A percentile compares a stretch with the other conserved stretches of the same genome.
Conservation (phyloP, 2,888 invertebrate species). For the Tholera decimalis region DNA sequence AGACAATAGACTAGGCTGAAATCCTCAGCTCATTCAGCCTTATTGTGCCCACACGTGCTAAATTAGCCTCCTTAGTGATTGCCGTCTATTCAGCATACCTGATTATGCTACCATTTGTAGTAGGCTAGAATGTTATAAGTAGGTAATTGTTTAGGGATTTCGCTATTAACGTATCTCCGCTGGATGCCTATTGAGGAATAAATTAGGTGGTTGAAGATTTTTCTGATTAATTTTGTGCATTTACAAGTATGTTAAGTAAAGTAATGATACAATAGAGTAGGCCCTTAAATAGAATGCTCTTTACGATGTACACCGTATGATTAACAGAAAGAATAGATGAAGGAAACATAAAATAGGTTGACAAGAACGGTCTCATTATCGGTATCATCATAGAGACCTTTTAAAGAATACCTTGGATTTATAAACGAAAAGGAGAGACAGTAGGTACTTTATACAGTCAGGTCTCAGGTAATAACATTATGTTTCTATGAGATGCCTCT, state of each 20-base stretch:
- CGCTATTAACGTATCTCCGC: neutral
- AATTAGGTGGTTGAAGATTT: conserved; percentile 9
- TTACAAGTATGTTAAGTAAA: neutral
- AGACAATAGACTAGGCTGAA: conserved; percentile 40
- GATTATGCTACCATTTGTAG: conserved; percentile 35
- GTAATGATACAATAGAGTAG: too few relatives aligned
- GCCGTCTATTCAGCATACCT: conserved; percentile 17
- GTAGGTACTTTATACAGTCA: too few relatives aligned
- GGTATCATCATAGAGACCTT: too few relatives aligned
- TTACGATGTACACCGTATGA: too few relatives aligned
- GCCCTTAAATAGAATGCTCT: too few relatives aligned
- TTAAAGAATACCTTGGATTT: neutral
- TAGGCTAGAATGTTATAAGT: neutral
- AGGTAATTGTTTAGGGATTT: neutral
- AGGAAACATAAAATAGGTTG: too few relatives aligned
- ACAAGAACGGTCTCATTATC: too few relatives aligned
- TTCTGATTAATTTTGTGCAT: neutral
- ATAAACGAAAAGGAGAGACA: neutral
- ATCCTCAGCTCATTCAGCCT: conserved; percentile 29
- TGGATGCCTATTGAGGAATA: conserved; percentile 16
- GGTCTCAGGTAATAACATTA: too few relatives aligned
- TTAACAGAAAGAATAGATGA: too few relatives aligned
- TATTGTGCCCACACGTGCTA: conserved; percentile 37
- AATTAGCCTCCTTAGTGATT: conserved; percentile 35
- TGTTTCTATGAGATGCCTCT: too few relatives aligned